A percentile compares a stretch with the other conserved stretches of the same genome.
phyloP scores from a whole-genome alignment of 2,797 vertebrate genomes.

The Myiothlypis coronata region DNA sequence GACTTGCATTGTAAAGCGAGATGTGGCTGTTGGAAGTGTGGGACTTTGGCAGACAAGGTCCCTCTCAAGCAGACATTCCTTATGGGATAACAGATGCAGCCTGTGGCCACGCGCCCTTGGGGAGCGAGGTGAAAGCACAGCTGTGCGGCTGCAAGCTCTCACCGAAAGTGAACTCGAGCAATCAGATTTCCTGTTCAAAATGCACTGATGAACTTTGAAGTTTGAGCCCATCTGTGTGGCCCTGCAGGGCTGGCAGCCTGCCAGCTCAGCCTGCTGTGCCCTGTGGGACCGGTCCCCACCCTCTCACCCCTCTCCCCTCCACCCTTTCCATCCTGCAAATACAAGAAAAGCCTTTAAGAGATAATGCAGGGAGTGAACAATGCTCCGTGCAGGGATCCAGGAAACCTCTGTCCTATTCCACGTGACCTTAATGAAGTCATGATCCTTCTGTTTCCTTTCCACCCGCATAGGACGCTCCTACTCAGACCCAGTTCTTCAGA shows the following conservation, averaged over 20 bases:
- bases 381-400: background rate
- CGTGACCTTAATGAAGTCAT: constrained; percentile 1
- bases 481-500: background rate
- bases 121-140: background rate
- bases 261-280: background rate
- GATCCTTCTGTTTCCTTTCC: constrained; percentile 42
- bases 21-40: background rate
- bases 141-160: background rate
- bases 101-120: background rate
- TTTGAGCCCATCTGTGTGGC: background rate
- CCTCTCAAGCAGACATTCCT: background rate
- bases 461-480: background rate
- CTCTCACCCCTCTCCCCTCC: background rate
- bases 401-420: background rate
- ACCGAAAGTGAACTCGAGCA: background rate
- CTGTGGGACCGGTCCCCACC: background rate
- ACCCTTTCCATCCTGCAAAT: constrained; percentile 14
- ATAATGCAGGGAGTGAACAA: background rate
- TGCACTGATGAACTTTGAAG: background rate
- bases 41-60: background rate
- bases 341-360: background rate
- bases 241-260: background rate
- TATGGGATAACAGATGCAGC: rapidly evolving
- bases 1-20: background rate
- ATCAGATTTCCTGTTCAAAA: constrained; percentile 25